Evolutionary conservation across 1,140 invertebrate genomes (phyloP), one percentile per base, ranked within the genome.

Genomic region (Metaphire vulgaris): DNA sequence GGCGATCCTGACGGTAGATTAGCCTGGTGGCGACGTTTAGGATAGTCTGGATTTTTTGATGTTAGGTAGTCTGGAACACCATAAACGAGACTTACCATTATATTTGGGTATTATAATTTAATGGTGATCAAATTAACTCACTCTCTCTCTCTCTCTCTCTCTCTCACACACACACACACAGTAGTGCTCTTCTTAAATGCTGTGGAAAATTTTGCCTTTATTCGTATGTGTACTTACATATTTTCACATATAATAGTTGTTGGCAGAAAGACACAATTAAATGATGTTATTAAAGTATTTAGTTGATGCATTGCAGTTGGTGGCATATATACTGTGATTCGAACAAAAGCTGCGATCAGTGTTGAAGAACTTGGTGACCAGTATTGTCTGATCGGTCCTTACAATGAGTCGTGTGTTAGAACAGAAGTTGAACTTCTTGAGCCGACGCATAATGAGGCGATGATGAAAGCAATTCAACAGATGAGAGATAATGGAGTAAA

Each of bases 281-380:
- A n/a, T n/a, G n/a, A n/a, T n/a, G n/a, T n/a, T n/a, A n/a, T n/a
- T n/a, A n/a, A n/a, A n/a, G n/a, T n/a, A n/a, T n/a, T n/a, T n/a
- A n/a, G n/a, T n/a, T n/a, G n/a, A n/a, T n/a, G n/a, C n/a, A n/a
- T 88, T 88, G 76, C 85, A 95, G 97, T 99, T 83, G 96, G 96
- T 34, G 96, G 96, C 69, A 98, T 99, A 84, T 99, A 99, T 85
- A 99, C 97, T 0, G 98, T 99, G 0, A 97, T 99, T 78, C 89
- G 97, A 80, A 98, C 96, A 0, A 99, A 99, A 88, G 96, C 97
- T 2, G 96, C 92, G 83, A 92, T 98, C 0, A 98, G 95, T n/a
- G 95, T 94, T 0, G 95, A 98, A 85, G 98, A 99, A 89, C 90
- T 99, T 88, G 97, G 97, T 1, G 96, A 99, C 83, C 97, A 99